These are phyloP conservation scores for Corapipo altera DNA, from an alignment of 2,113 vertebrate genomes.

Conservation along the genomic window DNA sequence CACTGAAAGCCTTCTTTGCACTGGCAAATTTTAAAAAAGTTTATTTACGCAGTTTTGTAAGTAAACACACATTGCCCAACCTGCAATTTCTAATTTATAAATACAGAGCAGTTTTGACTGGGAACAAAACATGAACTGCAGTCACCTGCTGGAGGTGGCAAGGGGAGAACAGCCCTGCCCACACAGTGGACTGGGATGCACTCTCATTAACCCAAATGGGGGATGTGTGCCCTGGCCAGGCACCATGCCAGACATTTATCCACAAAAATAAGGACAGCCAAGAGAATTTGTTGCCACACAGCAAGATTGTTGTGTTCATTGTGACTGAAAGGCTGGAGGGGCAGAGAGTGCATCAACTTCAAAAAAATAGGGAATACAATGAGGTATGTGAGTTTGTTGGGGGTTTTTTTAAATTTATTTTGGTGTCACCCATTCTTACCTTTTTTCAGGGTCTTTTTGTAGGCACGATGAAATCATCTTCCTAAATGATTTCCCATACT, in stretches of 20 bases:
- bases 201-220: constrained; percentile 7
- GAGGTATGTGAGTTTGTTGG: neutral
- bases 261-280: neutral
- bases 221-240: neutral
- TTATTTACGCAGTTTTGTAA: neutral
- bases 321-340: neutral
- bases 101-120: neutral
- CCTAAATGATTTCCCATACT: constrained; percentile 97
- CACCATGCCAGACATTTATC: neutral
- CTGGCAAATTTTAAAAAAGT: neutral
- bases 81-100: neutral
- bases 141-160: neutral
- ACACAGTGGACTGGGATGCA: neutral
- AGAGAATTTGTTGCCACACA: neutral
- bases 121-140: neutral
- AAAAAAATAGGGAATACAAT: neutral
- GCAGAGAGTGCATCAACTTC: neutral
- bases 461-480: constrained; percentile 97
- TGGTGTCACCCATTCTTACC: constrained; percentile 70
- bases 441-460: constrained; percentile 98
- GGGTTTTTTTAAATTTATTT: neutral
- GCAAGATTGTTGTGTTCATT: neutral
- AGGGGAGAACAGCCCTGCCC: neutral
- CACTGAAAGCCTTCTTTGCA: neutral
- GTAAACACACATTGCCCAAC: neutral